Base-by-base conservation (phyloP, 2,113 vertebrate genomes). In the Odontesthes bonariensis region DNA sequence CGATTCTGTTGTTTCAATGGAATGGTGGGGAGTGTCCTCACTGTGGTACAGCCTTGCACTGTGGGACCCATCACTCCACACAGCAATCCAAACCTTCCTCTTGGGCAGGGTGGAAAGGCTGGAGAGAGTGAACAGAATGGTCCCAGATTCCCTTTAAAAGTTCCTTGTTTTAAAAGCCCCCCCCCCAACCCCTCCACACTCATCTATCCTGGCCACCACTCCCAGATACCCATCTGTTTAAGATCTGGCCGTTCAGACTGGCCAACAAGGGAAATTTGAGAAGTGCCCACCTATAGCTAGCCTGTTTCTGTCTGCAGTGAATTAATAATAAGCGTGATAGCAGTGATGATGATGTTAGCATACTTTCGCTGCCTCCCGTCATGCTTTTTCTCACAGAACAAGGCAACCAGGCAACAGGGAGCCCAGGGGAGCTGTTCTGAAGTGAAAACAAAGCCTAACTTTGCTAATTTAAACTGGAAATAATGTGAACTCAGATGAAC, bases 361-460 rank as follows among this genome's bases (percentile, higher is more conserved):
- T 71, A 65, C 72, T 49, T 78, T 53, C 38, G 40, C 73, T 53
- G 63, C 72, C 56, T 82, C 75, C 47, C 46, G 4, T 72, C 22
- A 56, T 32, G 35, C 73, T 71, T 40, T 79, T 64, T 71, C n/a
- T 73, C 79, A 11, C 55, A 69, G 80, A 82, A 75, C 47, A 59
- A 68, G 54, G 75, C 60, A 83, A 54, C 58, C 51, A 83, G 60
- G 84, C 79, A 88, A 89, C 69, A 13, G 57, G 12, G 14, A 73
- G 35, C 88, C 76, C 84, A 55, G 51, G 78, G 75, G 89, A 86
- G 75, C 81, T 47, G 57, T 64, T 84, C 60, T 63, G 76, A 40
- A 81, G 46, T 57, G 75, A 91, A 89, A 91, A 91, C 75, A 86
- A 75, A 71, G 76, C 74, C 75, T 55, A 79, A 79, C 66, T 82